phyloP scores from a whole-genome alignment of 2,797 vertebrate species.

The Apodemus agrarius region DNA sequence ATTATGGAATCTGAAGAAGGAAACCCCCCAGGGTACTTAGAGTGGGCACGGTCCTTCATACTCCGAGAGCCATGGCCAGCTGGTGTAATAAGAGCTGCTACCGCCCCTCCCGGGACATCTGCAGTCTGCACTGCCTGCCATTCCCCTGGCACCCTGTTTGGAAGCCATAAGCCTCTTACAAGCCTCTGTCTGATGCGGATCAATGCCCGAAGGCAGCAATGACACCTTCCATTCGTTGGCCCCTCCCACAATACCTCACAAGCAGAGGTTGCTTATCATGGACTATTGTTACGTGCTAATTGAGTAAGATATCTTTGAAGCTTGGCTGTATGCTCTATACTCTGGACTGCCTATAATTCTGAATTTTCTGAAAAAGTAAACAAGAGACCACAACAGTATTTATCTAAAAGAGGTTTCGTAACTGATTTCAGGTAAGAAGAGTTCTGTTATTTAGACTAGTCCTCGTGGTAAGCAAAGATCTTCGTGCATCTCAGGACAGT shows the following conservation, averaged over 20 bases:
- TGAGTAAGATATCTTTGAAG: background rate
- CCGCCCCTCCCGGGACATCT: constrained; percentile 26
- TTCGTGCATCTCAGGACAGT: background rate
- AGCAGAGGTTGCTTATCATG: constrained; percentile 15
- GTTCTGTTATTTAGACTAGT: constrained; percentile 42
- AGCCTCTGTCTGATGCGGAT: constrained; percentile 7
- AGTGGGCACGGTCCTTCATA: background rate
- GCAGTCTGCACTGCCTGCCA: background rate
- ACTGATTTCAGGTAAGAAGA: constrained; percentile 20
- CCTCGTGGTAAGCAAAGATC: constrained; percentile 1
- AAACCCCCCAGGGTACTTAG: constrained; percentile 1
- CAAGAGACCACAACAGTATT: background rate
- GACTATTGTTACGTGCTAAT: constrained; percentile 30
- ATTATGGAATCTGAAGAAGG: constrained; percentile 52
- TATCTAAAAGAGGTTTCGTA: constrained; percentile 40
- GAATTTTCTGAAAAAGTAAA: constrained; percentile 40
- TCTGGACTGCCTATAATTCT: background rate
- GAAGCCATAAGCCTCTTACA: constrained; percentile 33
- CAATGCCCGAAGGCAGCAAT: background rate
- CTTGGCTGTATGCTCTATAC: background rate
- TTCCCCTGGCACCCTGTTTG: background rate
- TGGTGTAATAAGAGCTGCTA: background rate
- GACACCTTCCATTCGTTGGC: constrained; percentile 4
- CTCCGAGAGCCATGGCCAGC: constrained; percentile 13
- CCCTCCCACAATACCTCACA: constrained; percentile 29